These are phyloP conservation scores for Lophius piscatorius DNA, from an alignment of 2,113 vertebrate species.

Conservation along the genomic window DNA sequence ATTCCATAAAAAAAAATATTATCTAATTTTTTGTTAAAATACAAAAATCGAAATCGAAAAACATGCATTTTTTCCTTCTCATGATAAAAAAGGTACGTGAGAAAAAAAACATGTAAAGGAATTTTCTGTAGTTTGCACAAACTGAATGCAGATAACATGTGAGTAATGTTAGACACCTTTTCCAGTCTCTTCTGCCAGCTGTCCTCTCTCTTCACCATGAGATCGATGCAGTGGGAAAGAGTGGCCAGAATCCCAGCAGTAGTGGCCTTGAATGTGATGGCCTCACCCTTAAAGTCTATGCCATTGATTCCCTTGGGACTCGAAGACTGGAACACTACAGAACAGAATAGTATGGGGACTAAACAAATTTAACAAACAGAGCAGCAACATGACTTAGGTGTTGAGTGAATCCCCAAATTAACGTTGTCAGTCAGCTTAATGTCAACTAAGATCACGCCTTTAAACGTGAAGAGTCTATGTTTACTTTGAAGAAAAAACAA, in stretches of 20 bases:
- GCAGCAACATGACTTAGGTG: neutral
- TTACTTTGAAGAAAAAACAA: too few relatives aligned
- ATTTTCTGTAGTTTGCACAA: too few relatives aligned
- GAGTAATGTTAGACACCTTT: conserved; percentile 76
- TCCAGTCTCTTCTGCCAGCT: conserved; percentile 96
- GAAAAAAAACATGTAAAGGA: too few relatives aligned
- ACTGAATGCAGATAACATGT: neutral
- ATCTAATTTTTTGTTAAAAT: too few relatives aligned
- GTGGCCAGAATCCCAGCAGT: conserved; percentile 97
- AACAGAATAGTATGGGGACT: neutral
- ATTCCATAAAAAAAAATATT: too few relatives aligned
- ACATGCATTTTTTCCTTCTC: too few relatives aligned
- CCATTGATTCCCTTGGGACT: conserved; percentile 83
- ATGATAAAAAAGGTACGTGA: too few relatives aligned
- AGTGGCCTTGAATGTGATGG: conserved; percentile 99
- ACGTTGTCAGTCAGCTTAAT: neutral
- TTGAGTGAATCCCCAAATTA: neutral
- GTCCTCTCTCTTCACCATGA: conserved; percentile 97
- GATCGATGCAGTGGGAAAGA: conserved; percentile 96
- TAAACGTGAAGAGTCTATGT: too few relatives aligned
- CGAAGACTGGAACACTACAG: conserved; percentile 78
- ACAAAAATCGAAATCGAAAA: too few relatives aligned
- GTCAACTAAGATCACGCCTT: neutral
- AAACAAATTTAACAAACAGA: neutral
- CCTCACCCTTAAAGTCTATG: conserved; percentile 99